Base-by-base conservation (phyloP, 1,140 invertebrate genomes). In the Saccostrea echinata region DNA sequence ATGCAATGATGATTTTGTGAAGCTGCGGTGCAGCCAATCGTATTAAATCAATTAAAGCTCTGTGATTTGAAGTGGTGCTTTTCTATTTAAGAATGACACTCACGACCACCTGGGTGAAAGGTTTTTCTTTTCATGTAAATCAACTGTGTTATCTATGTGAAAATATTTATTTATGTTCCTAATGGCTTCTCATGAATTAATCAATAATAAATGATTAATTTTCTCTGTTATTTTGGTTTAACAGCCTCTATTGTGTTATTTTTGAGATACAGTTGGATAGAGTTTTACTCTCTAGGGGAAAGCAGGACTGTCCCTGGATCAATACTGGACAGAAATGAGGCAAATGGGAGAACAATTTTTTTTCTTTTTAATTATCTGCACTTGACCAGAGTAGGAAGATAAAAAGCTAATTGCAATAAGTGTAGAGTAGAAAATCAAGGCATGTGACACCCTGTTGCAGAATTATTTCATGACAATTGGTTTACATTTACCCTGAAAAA, bases 171-270 rank as follows among this genome's bases (percentile, higher is more conserved):
- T 27, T 33, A 76, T 61, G 55, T 61, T 76, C 24, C 16, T 76
- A 76, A 76, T 76, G 68, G 68, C 68, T 76, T 76, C 27, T 27
- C 68, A 2, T 76, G 68, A 76, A 76, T 76, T 30, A 76, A 76
- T 76, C 68, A 27, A 76, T 76, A 76, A 76, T 18, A 33, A 76
- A 76, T 33, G 30, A 76, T 76, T 76, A 76, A 76, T 76, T 76
- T 33, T 76, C 68, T 33, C 27, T 76, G 68, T 76, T 76, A 76
- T 76, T 33, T 30, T 27, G 68, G 9, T 76, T 76, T 76, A 76
- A 30, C 68, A 33, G 27, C 30, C 27, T 30, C 68, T 30, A 16
- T 76, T 76, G 68, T 18, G 30, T 76, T 76, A 76, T 76, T 33
- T 76, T 76, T 30, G 16, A 76, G 68, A 76, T 76, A 33, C 30